Conservation (phyloP, 1,140 invertebrate genomes). For the Steinernema feltiae region DNA sequence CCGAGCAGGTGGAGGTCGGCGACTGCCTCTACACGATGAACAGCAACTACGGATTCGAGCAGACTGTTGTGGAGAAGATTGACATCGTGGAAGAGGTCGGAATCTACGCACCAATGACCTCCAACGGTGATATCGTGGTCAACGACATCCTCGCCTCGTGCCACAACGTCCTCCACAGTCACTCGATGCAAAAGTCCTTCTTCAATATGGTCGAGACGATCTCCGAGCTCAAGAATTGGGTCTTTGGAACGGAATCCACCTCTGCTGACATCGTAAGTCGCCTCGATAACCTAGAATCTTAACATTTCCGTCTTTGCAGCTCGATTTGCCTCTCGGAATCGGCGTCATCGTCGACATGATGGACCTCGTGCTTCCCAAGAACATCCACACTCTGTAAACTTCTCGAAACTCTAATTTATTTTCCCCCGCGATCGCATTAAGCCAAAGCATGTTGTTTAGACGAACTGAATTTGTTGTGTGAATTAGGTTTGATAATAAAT, state of each 20-base stretch:
- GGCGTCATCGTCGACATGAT: slow-evolving; percentile 21
- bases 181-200: slow-evolving; percentile 30
- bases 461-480: not conserved
- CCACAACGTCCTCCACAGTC: slow-evolving; percentile 23
- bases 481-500: too few species aligned
- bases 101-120: slow-evolving; percentile 30
- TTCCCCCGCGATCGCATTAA: not conserved
- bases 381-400: slow-evolving; percentile 23
- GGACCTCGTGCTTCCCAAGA: slow-evolving; percentile 23
- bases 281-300: not conserved
- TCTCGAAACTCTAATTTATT: too few species aligned
- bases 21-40: slow-evolving; percentile 25
- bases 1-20: slow-evolving; percentile 28
- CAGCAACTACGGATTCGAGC: slow-evolving; percentile 6
- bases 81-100: slow-evolving; percentile 21
- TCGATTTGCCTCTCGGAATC: slow-evolving; percentile 24
- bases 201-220: not conserved
- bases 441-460: not conserved
- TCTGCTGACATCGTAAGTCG: slow-evolving; percentile 1
- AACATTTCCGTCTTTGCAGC: not conserved
- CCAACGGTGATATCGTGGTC: slow-evolving; percentile 27
- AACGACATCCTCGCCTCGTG: slow-evolving; percentile 35
- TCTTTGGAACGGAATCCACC: not conserved
- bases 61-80: slow-evolving; percentile 14
- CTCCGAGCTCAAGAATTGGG: not conserved